phyloP scores from a whole-genome alignment of 2,113 vertebrate genomes.

The Sus scrofa region DNA sequence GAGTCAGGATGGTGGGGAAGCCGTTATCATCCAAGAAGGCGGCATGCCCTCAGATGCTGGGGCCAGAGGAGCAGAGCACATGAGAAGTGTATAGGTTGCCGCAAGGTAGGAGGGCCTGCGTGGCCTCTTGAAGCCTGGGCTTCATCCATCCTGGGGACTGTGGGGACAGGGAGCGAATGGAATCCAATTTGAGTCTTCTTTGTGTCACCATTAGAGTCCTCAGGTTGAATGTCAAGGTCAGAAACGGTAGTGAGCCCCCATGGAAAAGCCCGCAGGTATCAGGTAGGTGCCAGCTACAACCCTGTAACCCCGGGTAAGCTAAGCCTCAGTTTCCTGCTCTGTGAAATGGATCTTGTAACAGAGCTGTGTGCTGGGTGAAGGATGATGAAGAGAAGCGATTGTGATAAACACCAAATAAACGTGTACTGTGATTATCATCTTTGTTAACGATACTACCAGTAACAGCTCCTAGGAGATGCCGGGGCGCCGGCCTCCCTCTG shows the following conservation, averaged over 20 bases:
- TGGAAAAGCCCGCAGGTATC: neutral
- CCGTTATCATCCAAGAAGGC: neutral
- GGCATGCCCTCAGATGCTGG: neutral
- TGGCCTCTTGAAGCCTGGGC: slow-evolving; percentile 80
- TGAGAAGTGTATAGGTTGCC: neutral
- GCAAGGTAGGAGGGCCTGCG: neutral
- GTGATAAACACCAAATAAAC: neutral
- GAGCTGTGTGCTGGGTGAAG: neutral
- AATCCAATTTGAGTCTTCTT: neutral
- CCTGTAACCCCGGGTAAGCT: neutral
- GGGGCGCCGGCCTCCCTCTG: neutral
- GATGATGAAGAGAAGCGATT: neutral
- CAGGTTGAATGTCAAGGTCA: neutral
- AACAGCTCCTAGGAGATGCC: neutral
- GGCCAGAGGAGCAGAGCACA: neutral
- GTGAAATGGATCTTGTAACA: slow-evolving; percentile 18
- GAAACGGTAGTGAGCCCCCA: neutral
- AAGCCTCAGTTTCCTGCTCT: slow-evolving; percentile 26
- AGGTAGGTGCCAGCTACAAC: neutral
- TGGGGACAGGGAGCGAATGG: neutral
- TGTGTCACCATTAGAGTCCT: neutral
- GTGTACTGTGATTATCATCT: neutral
- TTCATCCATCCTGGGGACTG: slow-evolving; percentile 43
- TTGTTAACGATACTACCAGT: neutral
- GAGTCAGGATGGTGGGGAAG: neutral